Conservation (phyloP, 2,888 invertebrate genomes). For the Sinhomidia bicolor region DNA sequence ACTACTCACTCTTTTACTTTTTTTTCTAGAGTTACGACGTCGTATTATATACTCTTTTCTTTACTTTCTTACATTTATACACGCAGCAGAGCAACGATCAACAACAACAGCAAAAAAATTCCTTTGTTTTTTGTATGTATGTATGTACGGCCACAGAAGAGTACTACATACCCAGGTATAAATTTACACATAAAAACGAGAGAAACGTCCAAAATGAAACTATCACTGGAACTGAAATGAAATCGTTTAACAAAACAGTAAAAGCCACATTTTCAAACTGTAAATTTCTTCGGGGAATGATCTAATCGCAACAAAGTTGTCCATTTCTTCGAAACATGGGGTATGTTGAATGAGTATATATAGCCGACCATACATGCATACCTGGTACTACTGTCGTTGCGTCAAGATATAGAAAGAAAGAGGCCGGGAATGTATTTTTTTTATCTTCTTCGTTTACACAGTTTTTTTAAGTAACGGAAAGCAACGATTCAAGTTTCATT, state of each 20-base stretch:
- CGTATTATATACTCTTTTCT: slow-evolving; percentile 3
- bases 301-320: slow-evolving; percentile 39
- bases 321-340: too few relatives aligned
- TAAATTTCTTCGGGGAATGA: slow-evolving; percentile 48
- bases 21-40: neutral
- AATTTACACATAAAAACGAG: neutral
- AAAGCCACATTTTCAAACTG: slow-evolving; percentile 50
- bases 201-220: neutral
- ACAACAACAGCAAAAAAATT: neutral
- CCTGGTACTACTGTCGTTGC: too few relatives aligned
- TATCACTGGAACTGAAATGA: slow-evolving; percentile 9
- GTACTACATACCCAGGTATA: too few relatives aligned
- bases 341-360: too few relatives aligned
- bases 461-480: too few relatives aligned
- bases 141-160: too few relatives aligned
- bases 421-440: too few relatives aligned
- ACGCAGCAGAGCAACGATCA: too few relatives aligned
- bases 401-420: too few relatives aligned
- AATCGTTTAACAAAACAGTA: slow-evolving; percentile 33
- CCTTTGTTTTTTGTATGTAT: neutral
- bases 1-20: neutral
- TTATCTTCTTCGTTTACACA: too few relatives aligned
- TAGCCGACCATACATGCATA: too few relatives aligned
- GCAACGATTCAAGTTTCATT: neutral
- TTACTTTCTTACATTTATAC: too few relatives aligned